Percentiles rank a stretch among this genome's conserved stretches.
phyloP scores from a whole-genome alignment of 2,113 vertebrate genomes.

The Rhinopomastus cyanomelas region DNA sequence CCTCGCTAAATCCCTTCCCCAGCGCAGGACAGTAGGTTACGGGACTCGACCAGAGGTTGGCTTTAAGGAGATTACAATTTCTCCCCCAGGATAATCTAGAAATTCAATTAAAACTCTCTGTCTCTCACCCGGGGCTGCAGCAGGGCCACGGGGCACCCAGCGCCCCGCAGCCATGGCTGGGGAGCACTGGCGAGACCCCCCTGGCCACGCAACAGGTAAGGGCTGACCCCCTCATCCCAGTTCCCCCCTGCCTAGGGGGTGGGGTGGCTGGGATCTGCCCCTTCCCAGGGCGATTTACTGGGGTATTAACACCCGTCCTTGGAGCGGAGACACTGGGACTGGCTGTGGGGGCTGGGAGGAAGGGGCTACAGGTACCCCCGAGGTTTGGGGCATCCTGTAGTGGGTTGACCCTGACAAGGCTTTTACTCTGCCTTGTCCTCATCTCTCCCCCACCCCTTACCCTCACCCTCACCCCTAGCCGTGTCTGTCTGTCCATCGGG shows the following conservation, averaged over 20 bases:
- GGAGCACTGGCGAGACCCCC: conserved; percentile 5
- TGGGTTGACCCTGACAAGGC: not conserved
- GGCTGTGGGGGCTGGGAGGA: not conserved
- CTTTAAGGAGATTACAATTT: conserved; percentile 71
- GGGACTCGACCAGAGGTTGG: conserved; percentile 64
- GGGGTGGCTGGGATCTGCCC: not conserved
- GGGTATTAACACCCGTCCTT: not conserved
- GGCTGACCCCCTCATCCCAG: not conserved
- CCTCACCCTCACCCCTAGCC: not conserved
- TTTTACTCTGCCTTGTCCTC: not conserved
- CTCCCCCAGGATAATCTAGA: conserved; percentile 66
- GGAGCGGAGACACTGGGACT: not conserved
- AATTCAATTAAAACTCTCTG: conserved; percentile 71
- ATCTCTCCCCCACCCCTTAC: not conserved
- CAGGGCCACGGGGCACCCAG: conserved; percentile 48
- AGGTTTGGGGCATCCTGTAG: not conserved
- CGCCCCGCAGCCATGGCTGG: conserved; percentile 41
- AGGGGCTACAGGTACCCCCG: not conserved
- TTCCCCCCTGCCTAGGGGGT: not conserved
- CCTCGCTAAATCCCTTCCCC: conserved; percentile 52
- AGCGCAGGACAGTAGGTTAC: conserved; percentile 55
- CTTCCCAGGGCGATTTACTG: not conserved
- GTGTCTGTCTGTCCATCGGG: accelerated
- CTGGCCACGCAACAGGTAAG: conserved; percentile 29
- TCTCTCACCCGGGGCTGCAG: conserved; percentile 25